Evolutionary conservation across 2,797 vertebrate species (phyloP).

Genomic region (Enteromius paludinosus): DNA sequence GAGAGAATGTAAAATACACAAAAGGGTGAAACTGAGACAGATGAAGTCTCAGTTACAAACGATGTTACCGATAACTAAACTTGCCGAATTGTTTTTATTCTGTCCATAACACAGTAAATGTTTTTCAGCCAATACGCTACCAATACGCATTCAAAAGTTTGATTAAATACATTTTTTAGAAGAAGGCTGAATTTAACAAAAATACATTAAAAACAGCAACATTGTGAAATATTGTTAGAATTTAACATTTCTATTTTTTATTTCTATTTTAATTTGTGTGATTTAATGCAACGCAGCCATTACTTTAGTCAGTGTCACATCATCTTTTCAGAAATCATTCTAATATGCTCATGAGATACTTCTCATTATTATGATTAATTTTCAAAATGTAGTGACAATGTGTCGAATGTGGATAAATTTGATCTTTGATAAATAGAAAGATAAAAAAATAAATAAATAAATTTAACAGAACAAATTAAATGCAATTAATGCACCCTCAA

Average conservation of each 20-base stretch:
- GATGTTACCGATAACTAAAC: background rate
- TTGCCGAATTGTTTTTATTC: slow-evolving; percentile 1
- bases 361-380: background rate
- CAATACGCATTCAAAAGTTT: background rate
- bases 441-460: no score
- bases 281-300: background rate
- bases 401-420: background rate
- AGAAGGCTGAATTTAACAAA: background rate
- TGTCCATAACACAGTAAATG: background rate
- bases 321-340: background rate
- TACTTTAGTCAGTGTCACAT: background rate
- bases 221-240: background rate
- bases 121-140: slow-evolving; percentile 9
- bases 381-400: background rate
- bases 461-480: no score
- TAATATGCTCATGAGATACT: background rate
- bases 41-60: background rate
- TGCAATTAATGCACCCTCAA: background rate
- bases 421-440: background rate
- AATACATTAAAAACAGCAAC: background rate
- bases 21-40: slow-evolving; percentile 16
- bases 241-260: background rate
- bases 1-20: slow-evolving; percentile 35
- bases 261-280: background rate
- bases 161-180: background rate